Base-by-base conservation (phyloP, 2,113 vertebrate genomes). In the Shinisaurus crocodilurus region DNA sequence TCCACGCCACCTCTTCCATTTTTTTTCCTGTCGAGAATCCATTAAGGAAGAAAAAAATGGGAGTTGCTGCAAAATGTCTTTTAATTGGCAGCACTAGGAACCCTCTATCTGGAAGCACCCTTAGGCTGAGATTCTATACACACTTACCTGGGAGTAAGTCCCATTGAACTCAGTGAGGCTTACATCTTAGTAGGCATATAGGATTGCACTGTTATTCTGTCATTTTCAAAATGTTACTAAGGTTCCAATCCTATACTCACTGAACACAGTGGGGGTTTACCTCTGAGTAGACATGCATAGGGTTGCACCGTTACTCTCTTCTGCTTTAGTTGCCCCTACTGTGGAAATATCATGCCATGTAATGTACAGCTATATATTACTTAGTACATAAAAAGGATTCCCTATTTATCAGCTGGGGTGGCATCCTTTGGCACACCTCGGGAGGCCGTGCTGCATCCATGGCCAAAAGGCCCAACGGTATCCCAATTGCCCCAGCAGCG, bases 261-360 rank as follows among this genome's bases (percentile, higher is more conserved):
- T n/a, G 34, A n/a, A 74, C 70, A 74, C 7, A 69, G n/a, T 72
- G n/a, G 70, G 29, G 70, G 34, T 74, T 74, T 74, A 37, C 70
- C n/a, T 74, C 34, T n/a, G 34, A 74, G 34, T 34, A n/a, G 34
- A 27, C 23, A 27, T 45, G 76, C 6, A 45, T 29, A 45, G 25
- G 27, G n/a, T 85, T 67, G 32, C 16, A 10, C 32, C 69, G 23
- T 25, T n/a, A 37, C 74, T 15, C 10, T 50, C 18, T 85, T 50
- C 25, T 32, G 32, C 9, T 48, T 70, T 29, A 57, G 34, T 25
- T 75, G 10, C 63, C 43, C 43, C 72, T 85, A 67, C 60, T 2
- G 18, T 75, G 93, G 86, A 94, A 89, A 92, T 87, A 83, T 48
- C n/a, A 54, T 74, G 16, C 8, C 6, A 43, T 84, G 40, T 29